Evolutionary conservation across 2,888 invertebrate species (phyloP).

Genomic region (Cephus rjabovi): DNA sequence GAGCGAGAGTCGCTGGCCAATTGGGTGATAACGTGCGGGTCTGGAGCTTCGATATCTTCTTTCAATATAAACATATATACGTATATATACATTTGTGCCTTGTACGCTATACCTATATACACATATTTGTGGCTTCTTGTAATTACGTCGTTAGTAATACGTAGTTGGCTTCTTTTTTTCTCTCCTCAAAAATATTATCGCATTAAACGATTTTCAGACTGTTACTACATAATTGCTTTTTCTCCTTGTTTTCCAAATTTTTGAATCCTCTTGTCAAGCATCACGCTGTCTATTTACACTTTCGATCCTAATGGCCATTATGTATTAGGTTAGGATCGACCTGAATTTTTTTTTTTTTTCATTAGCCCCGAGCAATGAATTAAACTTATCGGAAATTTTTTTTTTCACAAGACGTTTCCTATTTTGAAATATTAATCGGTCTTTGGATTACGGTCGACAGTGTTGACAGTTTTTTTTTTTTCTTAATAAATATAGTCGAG

Average conservation of each 20-base stretch:
- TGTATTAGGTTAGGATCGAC: neutral
- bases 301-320: neutral
- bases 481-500: neutral
- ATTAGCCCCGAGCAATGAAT: neutral
- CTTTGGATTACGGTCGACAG: neutral
- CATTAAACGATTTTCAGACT: neutral
- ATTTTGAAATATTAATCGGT: neutral
- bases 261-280: neutral
- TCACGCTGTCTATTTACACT: neutral
- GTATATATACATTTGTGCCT: neutral
- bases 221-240: neutral
- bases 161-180: too few species aligned
- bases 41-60: conserved; percentile 1
- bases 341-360: neutral
- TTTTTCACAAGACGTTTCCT: neutral
- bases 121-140: neutral
- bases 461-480: neutral
- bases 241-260: neutral
- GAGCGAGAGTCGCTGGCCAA: neutral
- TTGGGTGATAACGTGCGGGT: neutral
- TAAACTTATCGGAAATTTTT: neutral
- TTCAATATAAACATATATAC: neutral
- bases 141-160: neutral
- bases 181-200: neutral
- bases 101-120: too few species aligned